Conservation (phyloP, 2,797 vertebrate genomes). For the Sternarchorhynchus goeldii region DNA sequence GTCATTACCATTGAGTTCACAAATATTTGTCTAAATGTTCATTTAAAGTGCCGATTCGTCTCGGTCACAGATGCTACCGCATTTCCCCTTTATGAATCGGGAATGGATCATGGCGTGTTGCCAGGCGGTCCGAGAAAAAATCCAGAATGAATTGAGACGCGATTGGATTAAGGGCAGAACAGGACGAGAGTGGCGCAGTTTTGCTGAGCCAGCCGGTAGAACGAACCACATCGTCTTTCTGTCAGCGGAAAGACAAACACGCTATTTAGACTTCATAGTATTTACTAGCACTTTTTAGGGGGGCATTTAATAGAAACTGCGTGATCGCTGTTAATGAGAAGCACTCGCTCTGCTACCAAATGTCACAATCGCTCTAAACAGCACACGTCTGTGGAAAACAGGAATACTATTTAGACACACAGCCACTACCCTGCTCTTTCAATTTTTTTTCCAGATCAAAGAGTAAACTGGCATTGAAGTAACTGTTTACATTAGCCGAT, state of each 20-base stretch:
- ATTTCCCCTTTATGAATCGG: conserved; percentile 18
- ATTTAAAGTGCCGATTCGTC: neutral
- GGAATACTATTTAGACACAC: neutral
- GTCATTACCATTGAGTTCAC: neutral
- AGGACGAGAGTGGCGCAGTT: neutral
- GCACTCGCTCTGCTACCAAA: neutral
- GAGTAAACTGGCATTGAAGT: conserved; percentile 17
- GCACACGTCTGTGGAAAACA: neutral
- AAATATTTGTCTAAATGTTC: neutral
- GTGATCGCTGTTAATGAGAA: neutral
- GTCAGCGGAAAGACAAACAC: conserved; percentile 7
- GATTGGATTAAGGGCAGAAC: conserved; percentile 5
- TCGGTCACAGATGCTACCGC: neutral
- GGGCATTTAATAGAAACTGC: conserved; percentile 21
- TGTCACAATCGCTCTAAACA: neutral
- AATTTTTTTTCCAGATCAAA: neutral
- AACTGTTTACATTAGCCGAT: conserved; percentile 11
- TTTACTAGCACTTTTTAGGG: conserved; percentile 36
- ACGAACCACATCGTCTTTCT: neutral
- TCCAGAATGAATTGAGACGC: conserved; percentile 5
- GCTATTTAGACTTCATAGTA: conserved; percentile 16
- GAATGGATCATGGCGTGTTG: conserved; percentile 20
- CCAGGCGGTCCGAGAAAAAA: neutral
- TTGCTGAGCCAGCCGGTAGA: neutral
- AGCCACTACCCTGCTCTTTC: conserved; percentile 11